These are phyloP conservation scores for Pimpla rufipes DNA, from an alignment of 2,888 invertebrate genomes.

Conservation along the genomic window DNA sequence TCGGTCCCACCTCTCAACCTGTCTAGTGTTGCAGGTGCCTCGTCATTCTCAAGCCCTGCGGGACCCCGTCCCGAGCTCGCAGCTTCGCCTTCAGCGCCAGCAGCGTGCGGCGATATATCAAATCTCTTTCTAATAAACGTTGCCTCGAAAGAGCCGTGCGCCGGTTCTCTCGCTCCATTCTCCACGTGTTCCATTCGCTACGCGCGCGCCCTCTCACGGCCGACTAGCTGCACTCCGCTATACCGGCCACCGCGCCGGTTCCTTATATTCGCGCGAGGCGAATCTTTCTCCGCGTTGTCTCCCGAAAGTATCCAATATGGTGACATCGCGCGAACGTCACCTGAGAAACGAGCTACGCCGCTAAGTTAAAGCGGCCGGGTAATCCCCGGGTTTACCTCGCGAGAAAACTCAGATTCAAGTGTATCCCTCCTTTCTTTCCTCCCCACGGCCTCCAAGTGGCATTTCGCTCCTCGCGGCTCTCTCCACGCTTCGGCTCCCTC, in stretches of 20 bases:
- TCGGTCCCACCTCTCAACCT: slow-evolving; percentile 24
- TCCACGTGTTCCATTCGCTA: slow-evolving; percentile 33
- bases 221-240: slow-evolving; percentile 52
- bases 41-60: slow-evolving; percentile 68
- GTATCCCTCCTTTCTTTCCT: slow-evolving; percentile 78
- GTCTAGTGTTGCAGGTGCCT: slow-evolving; percentile 66
- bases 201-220: slow-evolving; percentile 32
- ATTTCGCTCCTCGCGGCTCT: slow-evolving; percentile 2
- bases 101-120: slow-evolving; percentile 78
- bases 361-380: slow-evolving; percentile 81
- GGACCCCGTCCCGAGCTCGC: slow-evolving; percentile 30
- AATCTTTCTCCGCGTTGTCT: slow-evolving; percentile 59
- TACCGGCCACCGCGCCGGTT: slow-evolving; percentile 38
- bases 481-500: slow-evolving; percentile 28
- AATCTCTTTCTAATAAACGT: slow-evolving; percentile 82
- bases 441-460: not conserved
- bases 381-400: slow-evolving; percentile 81
- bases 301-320: slow-evolving; percentile 80
- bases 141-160: slow-evolving; percentile 63
- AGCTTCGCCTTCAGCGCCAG: slow-evolving; percentile 54
- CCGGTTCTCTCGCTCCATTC: slow-evolving; percentile 42
- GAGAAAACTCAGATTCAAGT: slow-evolving; percentile 82
- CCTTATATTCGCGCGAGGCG: slow-evolving; percentile 55
- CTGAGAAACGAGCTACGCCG: slow-evolving; percentile 82
- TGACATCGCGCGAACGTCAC: slow-evolving; percentile 79